These are phyloP conservation scores for Hipposideros armiger DNA, from an alignment of 2,113 vertebrate genomes.

Conservation along the genomic window DNA sequence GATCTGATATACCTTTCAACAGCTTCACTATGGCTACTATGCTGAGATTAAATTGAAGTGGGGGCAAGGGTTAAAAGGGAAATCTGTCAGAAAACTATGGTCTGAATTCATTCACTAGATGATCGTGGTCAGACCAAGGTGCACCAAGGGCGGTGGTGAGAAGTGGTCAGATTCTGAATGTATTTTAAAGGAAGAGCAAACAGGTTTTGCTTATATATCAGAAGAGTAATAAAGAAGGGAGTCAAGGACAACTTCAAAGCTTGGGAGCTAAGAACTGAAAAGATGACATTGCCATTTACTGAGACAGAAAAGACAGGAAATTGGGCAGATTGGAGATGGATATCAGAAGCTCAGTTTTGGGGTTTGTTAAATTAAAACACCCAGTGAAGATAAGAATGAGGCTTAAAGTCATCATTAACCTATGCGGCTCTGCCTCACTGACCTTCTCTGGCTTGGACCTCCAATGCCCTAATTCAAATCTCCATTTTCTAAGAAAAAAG, in stretches of 20 bases:
- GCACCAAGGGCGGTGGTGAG: not conserved
- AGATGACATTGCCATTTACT: not conserved
- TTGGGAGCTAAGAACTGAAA: not conserved
- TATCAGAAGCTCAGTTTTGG: not conserved
- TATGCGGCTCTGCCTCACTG: not conserved
- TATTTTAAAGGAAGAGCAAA: not conserved
- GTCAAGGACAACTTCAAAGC: not conserved
- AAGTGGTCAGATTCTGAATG: not conserved
- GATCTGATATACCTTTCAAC: not conserved
- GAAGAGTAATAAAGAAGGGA: not conserved
- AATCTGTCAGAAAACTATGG: not conserved
- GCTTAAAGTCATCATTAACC: not conserved
- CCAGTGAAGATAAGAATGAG: not conserved
- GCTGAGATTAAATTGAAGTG: not conserved
- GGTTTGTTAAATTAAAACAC: not conserved
- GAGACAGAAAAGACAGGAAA: not conserved
- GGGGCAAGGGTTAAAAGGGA: not conserved
- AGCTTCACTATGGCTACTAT: not conserved
- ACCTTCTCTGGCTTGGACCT: not conserved
- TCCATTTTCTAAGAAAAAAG: constrained; percentile 13
- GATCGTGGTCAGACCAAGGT: not conserved
- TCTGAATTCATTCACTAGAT: not conserved
- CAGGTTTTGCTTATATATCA: not conserved
- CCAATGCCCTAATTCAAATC: not conserved
- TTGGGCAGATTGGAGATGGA: not conserved